Evolutionary conservation across 2,797 vertebrate genomes (phyloP).

Genomic region (Lutjanus campechanus): DNA sequence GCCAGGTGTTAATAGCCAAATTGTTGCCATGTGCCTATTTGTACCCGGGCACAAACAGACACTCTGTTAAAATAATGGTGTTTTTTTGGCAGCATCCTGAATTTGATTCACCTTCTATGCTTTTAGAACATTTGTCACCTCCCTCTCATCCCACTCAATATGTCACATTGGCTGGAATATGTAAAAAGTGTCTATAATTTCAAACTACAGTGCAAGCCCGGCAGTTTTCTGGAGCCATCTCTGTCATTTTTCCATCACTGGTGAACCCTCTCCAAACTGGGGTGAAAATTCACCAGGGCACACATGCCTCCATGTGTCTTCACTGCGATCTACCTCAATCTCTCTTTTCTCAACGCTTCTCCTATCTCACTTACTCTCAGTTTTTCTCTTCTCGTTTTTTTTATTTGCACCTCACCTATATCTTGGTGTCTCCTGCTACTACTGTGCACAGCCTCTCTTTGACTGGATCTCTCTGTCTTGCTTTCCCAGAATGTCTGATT

Average conservation of each 20-base stretch:
- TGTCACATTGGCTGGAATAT: conserved; percentile 44
- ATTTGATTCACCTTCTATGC: conserved; percentile 18
- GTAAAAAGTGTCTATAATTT: conserved; percentile 67
- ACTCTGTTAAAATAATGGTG: background rate
- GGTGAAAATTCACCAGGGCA: conserved; percentile 60
- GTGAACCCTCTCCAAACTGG: conserved; percentile 56
- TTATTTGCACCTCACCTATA: conserved; percentile 67
- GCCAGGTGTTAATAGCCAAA: too few species aligned
- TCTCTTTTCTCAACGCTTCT: conserved; percentile 47
- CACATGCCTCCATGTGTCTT: conserved; percentile 53
- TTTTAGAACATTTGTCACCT: conserved; percentile 38
- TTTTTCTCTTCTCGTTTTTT: conserved; percentile 55
- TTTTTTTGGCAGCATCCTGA: conserved; percentile 23
- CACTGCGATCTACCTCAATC: conserved; percentile 60
- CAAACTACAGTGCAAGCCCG: conserved; percentile 50
- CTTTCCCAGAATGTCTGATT: conserved; percentile 67
- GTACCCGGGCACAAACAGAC: too few species aligned
- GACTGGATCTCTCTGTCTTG: conserved; percentile 71
- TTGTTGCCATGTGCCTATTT: too few species aligned
- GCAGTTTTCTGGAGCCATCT: conserved; percentile 35
- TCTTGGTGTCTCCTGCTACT: conserved; percentile 41
- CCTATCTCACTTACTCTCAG: conserved; percentile 40
- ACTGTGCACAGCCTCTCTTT: conserved; percentile 21
- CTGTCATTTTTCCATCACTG: conserved; percentile 48
- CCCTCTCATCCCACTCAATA: conserved; percentile 41